A percentile compares a stretch with the other conserved stretches of the same genome.
These are phyloP conservation scores for Botia kubotai DNA, from an alignment of 2,797 vertebrate species.

Conservation along the genomic window DNA sequence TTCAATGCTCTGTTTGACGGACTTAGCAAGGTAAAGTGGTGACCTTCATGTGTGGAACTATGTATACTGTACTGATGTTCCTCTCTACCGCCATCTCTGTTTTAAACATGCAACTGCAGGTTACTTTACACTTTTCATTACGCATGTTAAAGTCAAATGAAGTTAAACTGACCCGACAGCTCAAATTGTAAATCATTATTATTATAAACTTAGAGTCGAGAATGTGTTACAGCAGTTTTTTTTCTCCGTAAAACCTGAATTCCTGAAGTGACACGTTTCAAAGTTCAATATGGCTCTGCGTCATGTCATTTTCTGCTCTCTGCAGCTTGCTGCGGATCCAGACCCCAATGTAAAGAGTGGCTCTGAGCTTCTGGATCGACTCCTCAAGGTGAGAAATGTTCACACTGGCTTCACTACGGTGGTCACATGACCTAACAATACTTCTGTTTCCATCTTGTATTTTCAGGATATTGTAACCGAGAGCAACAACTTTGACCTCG, in stretches of 20 bases:
- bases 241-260: not conserved
- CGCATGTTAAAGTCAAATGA: too few relatives aligned
- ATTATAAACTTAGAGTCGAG: too few relatives aligned
- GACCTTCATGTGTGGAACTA: not conserved
- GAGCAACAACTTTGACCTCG: conserved; percentile 94
- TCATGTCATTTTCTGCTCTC: not conserved
- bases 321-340: conserved; percentile 91
- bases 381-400: conserved; percentile 84
- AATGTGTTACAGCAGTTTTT: not conserved
- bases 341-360: conserved; percentile 98
- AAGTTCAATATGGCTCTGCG: too few relatives aligned
- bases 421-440: not conserved
- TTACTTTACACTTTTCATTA: too few relatives aligned
- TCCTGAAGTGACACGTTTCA: not conserved
- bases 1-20: conserved; percentile 97
- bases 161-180: too few relatives aligned
- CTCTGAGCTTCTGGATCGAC: conserved; percentile 93
- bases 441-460: conserved; percentile 32
- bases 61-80: not conserved
- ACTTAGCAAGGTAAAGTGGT: conserved; percentile 86
- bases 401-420: not conserved
- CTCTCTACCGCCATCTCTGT: too few relatives aligned
- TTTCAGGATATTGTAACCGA: conserved; percentile 95
- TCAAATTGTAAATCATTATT: too few relatives aligned
- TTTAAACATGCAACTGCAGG: too few relatives aligned